Evolutionary conservation across 2,797 vertebrate species (phyloP).

Genomic region (Neomorphus geoffroyi): DNA sequence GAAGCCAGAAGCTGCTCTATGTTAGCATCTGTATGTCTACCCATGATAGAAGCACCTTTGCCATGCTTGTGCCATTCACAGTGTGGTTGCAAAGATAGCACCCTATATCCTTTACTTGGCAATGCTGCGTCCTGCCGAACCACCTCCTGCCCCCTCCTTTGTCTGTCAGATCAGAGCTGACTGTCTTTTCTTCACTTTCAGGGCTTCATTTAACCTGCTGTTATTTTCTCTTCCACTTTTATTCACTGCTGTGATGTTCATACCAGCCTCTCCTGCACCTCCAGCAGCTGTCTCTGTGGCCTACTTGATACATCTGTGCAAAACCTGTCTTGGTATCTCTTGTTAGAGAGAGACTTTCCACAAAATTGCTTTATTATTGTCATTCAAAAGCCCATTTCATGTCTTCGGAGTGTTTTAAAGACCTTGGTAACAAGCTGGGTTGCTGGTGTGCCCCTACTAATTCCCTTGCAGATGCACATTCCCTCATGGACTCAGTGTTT

Average conservation of each 20-base stretch:
- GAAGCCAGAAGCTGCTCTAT: neutral
- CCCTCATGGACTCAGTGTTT: accelerated
- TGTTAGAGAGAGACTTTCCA: neutral
- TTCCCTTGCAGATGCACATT: neutral
- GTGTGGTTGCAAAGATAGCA: neutral
- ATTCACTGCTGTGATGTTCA: neutral
- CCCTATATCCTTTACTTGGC: neutral
- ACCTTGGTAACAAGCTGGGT: neutral
- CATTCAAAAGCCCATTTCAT: neutral
- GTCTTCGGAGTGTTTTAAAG: neutral
- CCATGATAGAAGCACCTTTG: neutral
- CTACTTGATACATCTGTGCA: neutral
- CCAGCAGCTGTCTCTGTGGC: neutral
- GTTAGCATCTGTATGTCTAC: neutral
- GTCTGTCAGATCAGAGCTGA: neutral
- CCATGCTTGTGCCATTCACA: neutral
- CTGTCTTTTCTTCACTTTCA: neutral
- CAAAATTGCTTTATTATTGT: neutral
- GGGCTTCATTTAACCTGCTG: neutral
- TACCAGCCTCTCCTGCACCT: neutral
- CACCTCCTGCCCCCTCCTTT: neutral
- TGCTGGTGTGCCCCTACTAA: neutral
- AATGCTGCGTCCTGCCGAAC: neutral
- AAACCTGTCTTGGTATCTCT: neutral
- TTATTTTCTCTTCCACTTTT: neutral